Base-by-base conservation (phyloP, 2,113 vertebrate genomes). In the Micronycteris hirsuta region DNA sequence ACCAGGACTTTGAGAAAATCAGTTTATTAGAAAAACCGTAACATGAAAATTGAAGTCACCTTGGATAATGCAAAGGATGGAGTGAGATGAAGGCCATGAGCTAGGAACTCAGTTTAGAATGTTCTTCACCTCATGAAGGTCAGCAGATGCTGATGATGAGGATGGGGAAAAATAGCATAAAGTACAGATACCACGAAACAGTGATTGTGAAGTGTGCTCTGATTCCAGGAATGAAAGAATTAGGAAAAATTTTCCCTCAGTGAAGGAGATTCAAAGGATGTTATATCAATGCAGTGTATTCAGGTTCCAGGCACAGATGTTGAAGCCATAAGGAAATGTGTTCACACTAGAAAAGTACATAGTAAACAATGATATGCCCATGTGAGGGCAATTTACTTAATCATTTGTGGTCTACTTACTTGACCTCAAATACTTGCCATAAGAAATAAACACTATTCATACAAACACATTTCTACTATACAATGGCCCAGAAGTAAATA, bases 381-480 rank as follows among this genome's bases (percentile, higher is more conserved):
- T 28, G 1, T 33, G 63, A 87, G 70, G 33, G 67, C 70, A 63
- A 94, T 94, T 43, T 43, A 73, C 8, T 93, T 63, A 68, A 54
- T 93, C 87, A 92, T 76, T 17, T 85, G 49, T 68, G 78, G 11
- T 63, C 52, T 68, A 5, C 49, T 67, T 81, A 52, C n/a, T 76
- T 91, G 58, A 41, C 68, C 91, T 67, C 47, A 78, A 93, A 38
- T 87, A 89, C 70, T 93, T 92, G 63, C 84, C 80, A 92, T 33
- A 16, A 84, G 88, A 95, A 95, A 94, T 67, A 91, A 93, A 82
- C 70, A 58, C 36, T 85, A 41, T 86, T 91, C 90, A 41, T 74
- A 76, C 88, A 89, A 96, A 82, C 20, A 89, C 56, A 91, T 63
- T 86, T 78, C 61, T 93, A 89, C 5, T 20, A n/a, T 41, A 76